phyloP scores from a whole-genome alignment of 2,797 vertebrate genomes.

The Chelonia mydas region DNA sequence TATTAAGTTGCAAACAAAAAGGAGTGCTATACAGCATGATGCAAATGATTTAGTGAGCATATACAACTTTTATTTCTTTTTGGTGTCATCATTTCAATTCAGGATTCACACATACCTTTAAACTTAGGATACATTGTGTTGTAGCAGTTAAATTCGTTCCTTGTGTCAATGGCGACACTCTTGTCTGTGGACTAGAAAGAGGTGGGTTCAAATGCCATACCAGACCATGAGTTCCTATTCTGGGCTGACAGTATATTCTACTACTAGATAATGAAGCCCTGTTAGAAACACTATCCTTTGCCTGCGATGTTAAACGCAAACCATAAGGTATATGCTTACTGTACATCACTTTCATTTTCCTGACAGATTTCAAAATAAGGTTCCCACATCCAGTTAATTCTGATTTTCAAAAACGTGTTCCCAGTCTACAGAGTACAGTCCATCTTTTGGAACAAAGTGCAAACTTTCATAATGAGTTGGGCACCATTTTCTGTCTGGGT shows the following conservation, averaged over 20 bases:
- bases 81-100: constrained; percentile 62
- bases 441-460: background rate
- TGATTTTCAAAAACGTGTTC: background rate
- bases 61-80: constrained; percentile 55
- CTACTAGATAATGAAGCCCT: background rate
- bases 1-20: constrained; percentile 71
- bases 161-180: background rate
- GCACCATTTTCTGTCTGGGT: background rate
- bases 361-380: background rate
- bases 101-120: constrained; percentile 40
- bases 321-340: background rate
- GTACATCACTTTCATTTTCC: background rate
- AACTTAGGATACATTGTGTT: constrained; percentile 15
- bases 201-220: background rate
- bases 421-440: accelerated
- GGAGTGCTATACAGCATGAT: constrained; percentile 58
- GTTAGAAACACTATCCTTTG: background rate
- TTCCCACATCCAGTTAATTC: accelerated
- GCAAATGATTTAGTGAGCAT: constrained; percentile 59
- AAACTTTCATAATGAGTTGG: background rate
- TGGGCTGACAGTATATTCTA: accelerated
- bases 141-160: background rate
- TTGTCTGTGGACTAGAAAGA: background rate
- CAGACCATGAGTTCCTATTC: background rate
- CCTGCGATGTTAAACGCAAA: background rate